These are phyloP conservation scores for Tortricodes alternella DNA, from an alignment of 2,888 invertebrate genomes.

Conservation along the genomic window DNA sequence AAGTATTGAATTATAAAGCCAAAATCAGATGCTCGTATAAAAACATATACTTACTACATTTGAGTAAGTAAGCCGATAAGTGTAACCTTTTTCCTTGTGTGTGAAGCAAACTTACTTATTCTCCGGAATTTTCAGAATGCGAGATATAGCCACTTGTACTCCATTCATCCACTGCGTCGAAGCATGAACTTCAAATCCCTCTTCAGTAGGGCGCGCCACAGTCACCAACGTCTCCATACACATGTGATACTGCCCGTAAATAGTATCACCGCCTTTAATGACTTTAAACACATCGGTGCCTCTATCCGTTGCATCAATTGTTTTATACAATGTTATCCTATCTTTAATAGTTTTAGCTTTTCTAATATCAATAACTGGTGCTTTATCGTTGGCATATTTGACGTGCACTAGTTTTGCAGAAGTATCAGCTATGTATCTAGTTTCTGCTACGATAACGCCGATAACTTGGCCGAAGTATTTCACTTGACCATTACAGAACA, in stretches of 20 bases:
- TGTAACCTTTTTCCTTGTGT: not conserved
- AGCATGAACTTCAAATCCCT: slow-evolving; percentile 83
- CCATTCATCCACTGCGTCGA: slow-evolving; percentile 81
- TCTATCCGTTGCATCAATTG: slow-evolving; percentile 39
- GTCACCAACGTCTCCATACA: slow-evolving; percentile 85
- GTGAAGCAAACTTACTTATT: slow-evolving; percentile 65
- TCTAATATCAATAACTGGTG: slow-evolving; percentile 24
- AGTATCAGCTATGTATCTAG: slow-evolving; percentile 70
- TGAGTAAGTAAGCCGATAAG: too few species aligned
- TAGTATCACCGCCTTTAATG: slow-evolving; percentile 48
- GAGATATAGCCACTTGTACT: slow-evolving; percentile 74
- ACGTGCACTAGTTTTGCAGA: slow-evolving; percentile 76
- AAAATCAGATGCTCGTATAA: too few species aligned
- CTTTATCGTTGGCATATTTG: slow-evolving; percentile 55
- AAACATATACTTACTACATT: too few species aligned
- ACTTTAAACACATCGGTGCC: slow-evolving; percentile 47
- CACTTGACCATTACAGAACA: slow-evolving; percentile 77
- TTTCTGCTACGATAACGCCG: slow-evolving; percentile 85
- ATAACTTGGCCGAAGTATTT: slow-evolving; percentile 85
- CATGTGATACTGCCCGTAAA: slow-evolving; percentile 85
- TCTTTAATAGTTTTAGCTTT: slow-evolving; percentile 44
- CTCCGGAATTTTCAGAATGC: slow-evolving; percentile 73
- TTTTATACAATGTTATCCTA: slow-evolving; percentile 38
- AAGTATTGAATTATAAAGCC: too few species aligned
- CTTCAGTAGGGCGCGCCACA: slow-evolving; percentile 84